Conservation (phyloP, 2,888 invertebrate species). For the Acanthosepion esculentum region DNA sequence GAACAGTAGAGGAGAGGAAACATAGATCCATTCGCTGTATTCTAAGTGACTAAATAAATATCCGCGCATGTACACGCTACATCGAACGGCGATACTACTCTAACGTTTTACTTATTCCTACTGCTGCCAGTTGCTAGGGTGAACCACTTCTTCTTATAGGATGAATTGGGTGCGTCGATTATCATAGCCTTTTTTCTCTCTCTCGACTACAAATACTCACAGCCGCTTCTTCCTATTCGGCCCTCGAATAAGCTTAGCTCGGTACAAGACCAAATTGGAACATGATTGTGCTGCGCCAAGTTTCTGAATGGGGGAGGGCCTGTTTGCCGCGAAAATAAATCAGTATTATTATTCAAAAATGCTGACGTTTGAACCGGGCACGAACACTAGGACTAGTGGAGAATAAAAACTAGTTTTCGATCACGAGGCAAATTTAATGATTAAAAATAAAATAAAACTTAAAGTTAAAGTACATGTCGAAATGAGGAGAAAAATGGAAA, state of each 20-base stretch:
- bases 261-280: too few species aligned
- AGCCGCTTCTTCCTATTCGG: background rate
- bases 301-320: too few species aligned
- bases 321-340: too few species aligned
- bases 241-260: background rate
- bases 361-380: too few species aligned
- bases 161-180: slow-evolving; percentile 9
- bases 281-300: too few species aligned
- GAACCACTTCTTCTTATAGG: background rate
- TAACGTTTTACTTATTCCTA: background rate
- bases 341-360: too few species aligned
- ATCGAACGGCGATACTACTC: background rate
- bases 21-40: slow-evolving; percentile 21
- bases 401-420: too few species aligned
- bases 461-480: too few species aligned
- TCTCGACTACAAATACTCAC: background rate
- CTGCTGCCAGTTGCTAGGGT: background rate
- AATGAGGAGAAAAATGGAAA: too few species aligned
- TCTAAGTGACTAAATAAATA: slow-evolving; percentile 7
- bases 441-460: too few species aligned
- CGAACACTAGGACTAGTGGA: too few species aligned
- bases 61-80: background rate
- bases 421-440: too few species aligned
- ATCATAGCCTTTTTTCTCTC: background rate
- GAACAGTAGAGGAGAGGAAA: background rate